Conservation (phyloP, 2,113 vertebrate genomes). For the Colius striatus region DNA sequence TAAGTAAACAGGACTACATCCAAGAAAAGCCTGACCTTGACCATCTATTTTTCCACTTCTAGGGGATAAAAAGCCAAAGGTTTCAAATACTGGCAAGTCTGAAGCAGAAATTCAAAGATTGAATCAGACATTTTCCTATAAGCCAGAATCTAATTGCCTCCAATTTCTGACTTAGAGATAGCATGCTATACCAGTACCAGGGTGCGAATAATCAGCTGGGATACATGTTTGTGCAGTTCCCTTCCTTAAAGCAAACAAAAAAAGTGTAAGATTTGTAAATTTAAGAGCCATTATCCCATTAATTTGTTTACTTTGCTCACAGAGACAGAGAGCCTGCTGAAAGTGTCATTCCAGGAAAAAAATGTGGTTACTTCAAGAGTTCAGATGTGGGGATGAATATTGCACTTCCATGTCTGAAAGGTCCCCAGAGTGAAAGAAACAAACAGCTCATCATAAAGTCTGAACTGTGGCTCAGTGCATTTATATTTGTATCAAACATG, state of each 20-base stretch:
- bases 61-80: neutral
- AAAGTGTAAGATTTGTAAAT: neutral
- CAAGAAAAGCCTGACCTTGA: neutral
- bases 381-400: neutral
- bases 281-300: neutral
- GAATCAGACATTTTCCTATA: neutral
- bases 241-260: neutral
- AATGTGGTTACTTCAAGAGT: neutral
- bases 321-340: neutral
- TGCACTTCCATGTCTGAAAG: neutral
- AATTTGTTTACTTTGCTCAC: neutral
- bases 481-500: neutral
- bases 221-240: neutral
- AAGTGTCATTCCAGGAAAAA: neutral
- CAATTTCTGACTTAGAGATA: neutral
- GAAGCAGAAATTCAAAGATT: neutral
- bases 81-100: neutral
- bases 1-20: neutral
- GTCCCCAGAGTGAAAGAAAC: neutral
- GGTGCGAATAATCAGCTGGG: neutral
- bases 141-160: neutral
- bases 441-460: neutral
- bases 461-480: neutral
- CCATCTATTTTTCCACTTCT: neutral
- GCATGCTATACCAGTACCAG: rapidly evolving